Evolutionary conservation across 2,797 vertebrate species (phyloP).

Genomic region (Meda fulgida): DNA sequence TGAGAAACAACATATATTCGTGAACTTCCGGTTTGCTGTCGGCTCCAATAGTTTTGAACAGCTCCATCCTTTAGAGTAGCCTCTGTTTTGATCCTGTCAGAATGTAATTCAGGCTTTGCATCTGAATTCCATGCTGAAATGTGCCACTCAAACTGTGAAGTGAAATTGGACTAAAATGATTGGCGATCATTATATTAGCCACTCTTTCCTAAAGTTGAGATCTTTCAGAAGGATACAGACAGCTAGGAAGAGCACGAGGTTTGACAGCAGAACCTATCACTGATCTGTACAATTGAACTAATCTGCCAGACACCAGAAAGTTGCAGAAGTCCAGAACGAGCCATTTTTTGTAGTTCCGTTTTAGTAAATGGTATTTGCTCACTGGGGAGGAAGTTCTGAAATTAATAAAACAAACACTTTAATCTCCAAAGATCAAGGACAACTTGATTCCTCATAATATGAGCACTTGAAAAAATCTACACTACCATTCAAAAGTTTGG

Average conservation of each 20-base stretch:
- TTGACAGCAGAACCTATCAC: not conserved
- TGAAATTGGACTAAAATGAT: not conserved
- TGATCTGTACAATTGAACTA: not conserved
- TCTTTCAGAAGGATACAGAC: not conserved
- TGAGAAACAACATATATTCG: not conserved
- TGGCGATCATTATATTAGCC: not conserved
- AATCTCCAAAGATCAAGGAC: not conserved
- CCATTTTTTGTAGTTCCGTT: not conserved
- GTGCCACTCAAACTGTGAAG: constrained; percentile 7
- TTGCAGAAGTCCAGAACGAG: not conserved
- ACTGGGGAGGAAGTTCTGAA: not conserved
- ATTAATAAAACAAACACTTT: not conserved
- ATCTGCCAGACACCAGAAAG: not conserved
- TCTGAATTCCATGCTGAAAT: not conserved
- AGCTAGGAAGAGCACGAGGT: not conserved
- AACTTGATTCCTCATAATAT: not conserved
- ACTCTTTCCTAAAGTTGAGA: not conserved
- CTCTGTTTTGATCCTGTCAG: not conserved
- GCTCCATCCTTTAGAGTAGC: not conserved
- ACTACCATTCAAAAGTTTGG: not conserved
- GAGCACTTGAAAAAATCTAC: not conserved
- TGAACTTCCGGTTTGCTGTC: not conserved
- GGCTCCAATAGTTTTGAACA: not conserved
- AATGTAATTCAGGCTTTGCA: not conserved
- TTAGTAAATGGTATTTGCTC: not conserved